A percentile compares a stretch with the other conserved stretches of the same genome.
phyloP scores from a whole-genome alignment of 1,140 invertebrate genomes.

The Goniozus legneri region DNA sequence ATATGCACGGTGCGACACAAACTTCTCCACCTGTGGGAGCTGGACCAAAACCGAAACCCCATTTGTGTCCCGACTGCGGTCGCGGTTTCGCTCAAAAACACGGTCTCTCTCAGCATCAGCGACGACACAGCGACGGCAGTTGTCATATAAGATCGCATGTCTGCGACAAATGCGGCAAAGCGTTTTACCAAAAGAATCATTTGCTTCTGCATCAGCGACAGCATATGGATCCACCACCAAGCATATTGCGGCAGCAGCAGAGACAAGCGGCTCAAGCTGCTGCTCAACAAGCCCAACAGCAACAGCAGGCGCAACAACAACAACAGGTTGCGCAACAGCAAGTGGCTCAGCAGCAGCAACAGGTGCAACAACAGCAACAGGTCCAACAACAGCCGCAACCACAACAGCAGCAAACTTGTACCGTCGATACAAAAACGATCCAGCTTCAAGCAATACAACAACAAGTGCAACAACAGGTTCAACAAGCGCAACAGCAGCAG shows the following conservation, averaged over 20 bases:
- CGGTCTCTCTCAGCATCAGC: conserved; percentile 72
- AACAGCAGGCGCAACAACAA: conserved; percentile 33
- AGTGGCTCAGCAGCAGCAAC: conserved; percentile 26
- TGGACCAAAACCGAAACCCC: conserved; percentile 67
- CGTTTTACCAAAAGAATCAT: conserved; percentile 84
- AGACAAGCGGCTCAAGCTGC: conserved; percentile 51
- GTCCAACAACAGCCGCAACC: conserved; percentile 38
- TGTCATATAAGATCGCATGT: conserved; percentile 77
- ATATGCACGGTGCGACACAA: conserved; percentile 51
- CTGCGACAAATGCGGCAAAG: conserved; percentile 80
- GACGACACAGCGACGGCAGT: conserved; percentile 72
- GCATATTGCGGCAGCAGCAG: conserved; percentile 53
- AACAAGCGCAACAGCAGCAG: conserved; percentile 38
- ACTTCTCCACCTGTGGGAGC: conserved; percentile 48
- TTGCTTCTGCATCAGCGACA: conserved; percentile 75
- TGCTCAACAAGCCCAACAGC: conserved; percentile 41
- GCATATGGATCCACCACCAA: conserved; percentile 71
- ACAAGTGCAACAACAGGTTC: conserved; percentile 36
- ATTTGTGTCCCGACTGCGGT: conserved; percentile 77
- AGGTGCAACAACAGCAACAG: conserved; percentile 34
- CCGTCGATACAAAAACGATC: conserved; percentile 35
- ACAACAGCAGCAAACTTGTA: conserved; percentile 38
- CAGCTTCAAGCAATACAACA: conserved; percentile 40
- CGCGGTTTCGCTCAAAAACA: conserved; percentile 82
- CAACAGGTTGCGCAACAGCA: conserved; percentile 29